Conservation (phyloP, 2,797 vertebrate genomes). For the Sciurus vulgaris region DNA sequence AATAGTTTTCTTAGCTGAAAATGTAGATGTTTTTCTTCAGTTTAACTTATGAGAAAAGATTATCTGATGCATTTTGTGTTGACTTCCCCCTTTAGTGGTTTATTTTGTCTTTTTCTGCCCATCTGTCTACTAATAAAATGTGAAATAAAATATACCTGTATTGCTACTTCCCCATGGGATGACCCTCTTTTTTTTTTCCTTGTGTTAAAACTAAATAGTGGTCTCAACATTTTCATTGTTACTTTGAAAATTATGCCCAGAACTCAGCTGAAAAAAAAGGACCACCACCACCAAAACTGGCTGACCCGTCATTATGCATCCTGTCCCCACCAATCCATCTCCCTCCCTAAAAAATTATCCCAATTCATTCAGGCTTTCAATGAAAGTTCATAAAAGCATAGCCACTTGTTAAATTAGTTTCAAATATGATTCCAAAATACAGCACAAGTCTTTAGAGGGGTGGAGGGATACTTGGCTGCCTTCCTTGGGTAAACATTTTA, state of each 20-base stretch:
- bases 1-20: constrained; percentile 87
- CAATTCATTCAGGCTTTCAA: background rate
- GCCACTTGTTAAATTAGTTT: background rate
- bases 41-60: constrained; percentile 88
- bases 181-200: background rate
- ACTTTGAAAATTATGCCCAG: background rate
- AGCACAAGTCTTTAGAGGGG: background rate
- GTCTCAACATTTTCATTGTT: constrained; percentile 34
- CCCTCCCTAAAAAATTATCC: background rate
- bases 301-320: background rate
- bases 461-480: background rate
- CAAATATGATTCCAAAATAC: background rate
- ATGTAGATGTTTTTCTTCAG: constrained; percentile 84
- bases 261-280: constrained; percentile 29
- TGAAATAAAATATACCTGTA: constrained; percentile 86
- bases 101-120: constrained; percentile 90
- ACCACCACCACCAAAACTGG: background rate
- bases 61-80: constrained; percentile 90
- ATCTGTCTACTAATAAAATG: constrained; percentile 92
- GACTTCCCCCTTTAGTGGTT: constrained; percentile 87
- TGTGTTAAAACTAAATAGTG: constrained; percentile 57
- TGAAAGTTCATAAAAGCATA: background rate
- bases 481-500: background rate
- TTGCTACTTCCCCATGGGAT: constrained; percentile 80
- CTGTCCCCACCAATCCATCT: background rate